Evolutionary conservation across 2,888 invertebrate species (phyloP).

Genomic region (Gymnoscelis rufifasciata): DNA sequence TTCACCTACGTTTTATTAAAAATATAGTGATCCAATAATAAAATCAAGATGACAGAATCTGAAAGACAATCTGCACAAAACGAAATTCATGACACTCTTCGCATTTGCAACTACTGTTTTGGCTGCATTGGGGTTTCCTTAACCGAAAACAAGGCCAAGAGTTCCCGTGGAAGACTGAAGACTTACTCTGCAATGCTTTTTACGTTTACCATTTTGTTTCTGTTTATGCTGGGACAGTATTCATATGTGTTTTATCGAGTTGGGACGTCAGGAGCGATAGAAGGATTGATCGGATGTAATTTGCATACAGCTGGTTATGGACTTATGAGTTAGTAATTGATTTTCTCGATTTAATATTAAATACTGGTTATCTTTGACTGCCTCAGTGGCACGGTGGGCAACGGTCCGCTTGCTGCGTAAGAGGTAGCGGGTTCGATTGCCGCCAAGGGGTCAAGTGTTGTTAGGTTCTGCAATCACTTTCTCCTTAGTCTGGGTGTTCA

Average conservation of each 20-base stretch:
- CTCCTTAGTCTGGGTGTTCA: too few species aligned
- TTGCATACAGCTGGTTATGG: constrained; percentile 61
- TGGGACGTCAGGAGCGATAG: constrained; percentile 39
- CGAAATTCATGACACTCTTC: constrained; percentile 48
- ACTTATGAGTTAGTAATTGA: constrained; percentile 50
- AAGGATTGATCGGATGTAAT: constrained; percentile 50
- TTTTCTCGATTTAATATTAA: background rate
- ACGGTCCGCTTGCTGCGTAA: too few species aligned
- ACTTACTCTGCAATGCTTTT: constrained; percentile 34
- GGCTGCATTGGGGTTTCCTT: constrained; percentile 49
- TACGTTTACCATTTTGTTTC: constrained; percentile 38
- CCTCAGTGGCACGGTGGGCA: too few species aligned
- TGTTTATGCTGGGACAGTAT: constrained; percentile 45
- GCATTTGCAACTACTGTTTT: constrained; percentile 48
- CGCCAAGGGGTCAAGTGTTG: too few species aligned
- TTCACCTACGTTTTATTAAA: too few species aligned
- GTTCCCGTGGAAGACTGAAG: constrained; percentile 31
- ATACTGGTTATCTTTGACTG: too few species aligned
- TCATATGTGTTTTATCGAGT: constrained; percentile 42
- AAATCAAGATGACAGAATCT: constrained; percentile 15
- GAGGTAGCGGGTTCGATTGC: too few species aligned
- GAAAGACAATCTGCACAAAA: constrained; percentile 28
- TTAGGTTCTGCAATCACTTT: too few species aligned
- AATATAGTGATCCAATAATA: too few species aligned
- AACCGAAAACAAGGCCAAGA: constrained; percentile 38